Evolutionary conservation across 1,140 invertebrate genomes (phyloP), one percentile per base, ranked within the genome.

Genomic region (Ceratosolen fusciceps): DNA sequence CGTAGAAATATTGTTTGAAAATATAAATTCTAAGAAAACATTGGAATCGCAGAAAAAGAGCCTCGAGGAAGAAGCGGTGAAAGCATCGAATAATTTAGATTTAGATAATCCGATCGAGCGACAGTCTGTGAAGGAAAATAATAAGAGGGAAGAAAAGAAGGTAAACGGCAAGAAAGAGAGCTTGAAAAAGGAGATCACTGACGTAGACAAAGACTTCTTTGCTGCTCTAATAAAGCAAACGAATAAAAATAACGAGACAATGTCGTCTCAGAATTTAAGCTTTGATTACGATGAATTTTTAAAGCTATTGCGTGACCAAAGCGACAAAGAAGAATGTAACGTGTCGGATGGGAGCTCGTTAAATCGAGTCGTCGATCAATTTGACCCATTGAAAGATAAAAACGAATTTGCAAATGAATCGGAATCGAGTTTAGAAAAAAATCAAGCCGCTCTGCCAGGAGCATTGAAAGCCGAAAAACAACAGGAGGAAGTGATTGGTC

Each of bases 191-290:
- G 89, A 90, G 80, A 90, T 90, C 31, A 90, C 86, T 0, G 90
- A 90, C n/a, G 89, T 90, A 0, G 90, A 90, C 52, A 88, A 90
- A 68, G 86, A 88, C 67, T 90, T 90, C 70, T 90, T 90, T 49
- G 88, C 88, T 34, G 84, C 85, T 83, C 80, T 90, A 29, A 73
- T 90, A 19, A 86, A 84, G 39, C 83, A 65, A 62, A 87, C 89
- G 0, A 86, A 86, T n/a, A 87, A 89, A 70, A 88, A 83, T 71
- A 81, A 56, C 0, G 88, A 89, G 19, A 85, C 87, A 16, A 83
- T 86, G 5, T 85, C 90, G 24, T 88, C 89, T 0, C 83, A 82
- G 0, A 90, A 88, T 79, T 89, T 88, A 0, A 90, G 88, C 82
- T 88, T 90, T 8, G 89, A 85, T 14, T 87, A 90, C 70, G 90